Evolutionary conservation across 2,113 vertebrate genomes (phyloP).

Genomic region (Platysternon megacephalum): DNA sequence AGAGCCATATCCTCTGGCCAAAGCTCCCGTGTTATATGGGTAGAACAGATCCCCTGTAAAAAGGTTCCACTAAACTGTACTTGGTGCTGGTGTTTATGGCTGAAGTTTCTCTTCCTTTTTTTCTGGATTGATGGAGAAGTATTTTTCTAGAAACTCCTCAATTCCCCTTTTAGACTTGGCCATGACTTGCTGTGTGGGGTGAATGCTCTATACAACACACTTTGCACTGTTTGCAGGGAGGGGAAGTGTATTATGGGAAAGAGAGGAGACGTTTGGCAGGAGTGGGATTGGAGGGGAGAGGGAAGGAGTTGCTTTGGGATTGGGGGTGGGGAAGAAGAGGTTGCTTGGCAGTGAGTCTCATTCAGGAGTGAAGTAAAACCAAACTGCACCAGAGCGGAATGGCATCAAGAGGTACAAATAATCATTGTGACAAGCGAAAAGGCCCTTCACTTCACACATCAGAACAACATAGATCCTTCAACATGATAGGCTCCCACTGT

Average conservation of each 20-base stretch:
- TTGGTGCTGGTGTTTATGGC: background rate
- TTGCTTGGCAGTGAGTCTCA: background rate
- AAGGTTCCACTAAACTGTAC: background rate
- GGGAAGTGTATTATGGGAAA: background rate
- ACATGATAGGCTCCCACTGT: background rate
- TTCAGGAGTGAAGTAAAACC: background rate
- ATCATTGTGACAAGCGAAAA: background rate
- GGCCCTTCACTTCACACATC: background rate
- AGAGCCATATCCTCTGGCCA: background rate
- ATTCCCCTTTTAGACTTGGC: constrained; percentile 46
- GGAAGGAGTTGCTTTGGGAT: background rate
- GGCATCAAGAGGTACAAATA: background rate
- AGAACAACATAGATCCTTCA: background rate
- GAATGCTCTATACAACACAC: fast-evolving
- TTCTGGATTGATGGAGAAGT: constrained; percentile 18
- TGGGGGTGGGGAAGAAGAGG: background rate
- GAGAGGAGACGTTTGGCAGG: background rate
- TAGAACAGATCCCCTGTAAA: background rate
- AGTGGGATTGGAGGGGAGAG: background rate
- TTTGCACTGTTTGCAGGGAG: background rate
- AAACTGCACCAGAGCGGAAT: background rate
- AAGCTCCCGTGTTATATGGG: background rate
- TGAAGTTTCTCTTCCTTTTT: constrained; percentile 72
- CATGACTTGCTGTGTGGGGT: background rate
- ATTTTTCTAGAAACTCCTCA: constrained; percentile 64